Evolutionary conservation across 2,797 vertebrate species (phyloP), one percentile per base, ranked within the genome.

Genomic region (Varecia variegata): DNA sequence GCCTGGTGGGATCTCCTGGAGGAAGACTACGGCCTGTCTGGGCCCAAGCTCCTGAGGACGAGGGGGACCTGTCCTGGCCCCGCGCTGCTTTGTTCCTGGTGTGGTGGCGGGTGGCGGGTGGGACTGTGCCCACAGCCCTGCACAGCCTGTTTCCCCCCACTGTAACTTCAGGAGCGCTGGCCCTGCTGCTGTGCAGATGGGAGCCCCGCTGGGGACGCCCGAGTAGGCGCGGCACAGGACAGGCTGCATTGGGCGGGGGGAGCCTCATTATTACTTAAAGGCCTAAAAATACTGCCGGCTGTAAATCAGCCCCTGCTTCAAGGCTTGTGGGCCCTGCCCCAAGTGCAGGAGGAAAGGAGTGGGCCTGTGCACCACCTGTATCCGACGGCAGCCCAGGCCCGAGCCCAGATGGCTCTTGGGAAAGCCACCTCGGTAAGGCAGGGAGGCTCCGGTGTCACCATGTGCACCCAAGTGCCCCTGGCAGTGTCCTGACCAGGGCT

Each of bases 341-440:
- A 71, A 89, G 79, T 56, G 68, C 32, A 67, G 77, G 62, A 94
- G 89, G 96, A 17, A 62, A 89, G 88, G 67, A 85, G 11, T 11
- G 38, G 65, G 97, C 92, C 96, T 97, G 97, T 38, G 15, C 71
- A 88, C 97, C 97, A 97, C 97, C 97, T 97, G 97, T 62, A 90
- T 47, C 89, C 87, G 89, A 93, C 2, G 54, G 77, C 25, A 88
- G 71, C 17, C 23, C 14, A 70, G 74, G 85, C 94, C 70, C 50
- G 45, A 52, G 60, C 52, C 21, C 45, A 1, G n/a, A 68, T 20
- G 68, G 65, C 76, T 54, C 8, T 1, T 27, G 43, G 81, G 74
- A 86, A 82, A 93, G 93, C 35, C 90, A 95, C 90, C 92, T 93
- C 21, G 7, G 79, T 56, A 62, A 96, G 82, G 76, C 68, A 54